A percentile compares a stretch with the other conserved stretches of the same genome.
Conservation (phyloP, 1,140 invertebrate species). For the Bicyclus anynana region DNA sequence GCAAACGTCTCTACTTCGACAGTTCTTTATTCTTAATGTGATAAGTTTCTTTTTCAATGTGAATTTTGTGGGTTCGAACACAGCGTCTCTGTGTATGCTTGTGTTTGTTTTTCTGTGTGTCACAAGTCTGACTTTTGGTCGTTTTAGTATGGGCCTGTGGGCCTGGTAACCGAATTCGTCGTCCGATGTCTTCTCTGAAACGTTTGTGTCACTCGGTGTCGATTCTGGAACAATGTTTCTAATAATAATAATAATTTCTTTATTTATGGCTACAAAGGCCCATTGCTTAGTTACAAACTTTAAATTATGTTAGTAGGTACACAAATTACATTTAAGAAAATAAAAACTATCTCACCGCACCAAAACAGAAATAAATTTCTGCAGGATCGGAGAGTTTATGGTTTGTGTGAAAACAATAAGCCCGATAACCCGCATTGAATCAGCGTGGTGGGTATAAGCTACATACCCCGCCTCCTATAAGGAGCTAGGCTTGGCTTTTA, state of each 20-base stretch:
- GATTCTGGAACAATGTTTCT: slow-evolving; percentile 34
- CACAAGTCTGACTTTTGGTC: slow-evolving; percentile 46
- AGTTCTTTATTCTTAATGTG: slow-evolving; percentile 53
- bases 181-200: slow-evolving; percentile 34
- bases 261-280: no score
- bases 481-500: no score
- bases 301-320: no score
- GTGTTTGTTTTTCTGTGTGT: slow-evolving; percentile 16
- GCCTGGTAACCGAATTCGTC: slow-evolving; percentile 49
- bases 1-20: slow-evolving; percentile 36
- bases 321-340: no score
- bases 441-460: no score
- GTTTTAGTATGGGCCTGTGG: slow-evolving; percentile 32
- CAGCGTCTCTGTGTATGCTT: slow-evolving; percentile 34
- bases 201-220: slow-evolving; percentile 21
- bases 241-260: background rate
- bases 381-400: no score
- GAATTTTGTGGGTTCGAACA: slow-evolving; percentile 49
- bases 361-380: no score
- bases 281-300: no score
- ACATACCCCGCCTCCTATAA: no score
- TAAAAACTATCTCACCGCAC: no score
- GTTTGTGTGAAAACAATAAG: no score
- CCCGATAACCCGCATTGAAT: no score
- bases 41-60: slow-evolving; percentile 34